Evolutionary conservation across 2,797 vertebrate genomes (phyloP), one percentile per base, ranked within the genome.

Genomic region (Sebastes paucispinis): DNA sequence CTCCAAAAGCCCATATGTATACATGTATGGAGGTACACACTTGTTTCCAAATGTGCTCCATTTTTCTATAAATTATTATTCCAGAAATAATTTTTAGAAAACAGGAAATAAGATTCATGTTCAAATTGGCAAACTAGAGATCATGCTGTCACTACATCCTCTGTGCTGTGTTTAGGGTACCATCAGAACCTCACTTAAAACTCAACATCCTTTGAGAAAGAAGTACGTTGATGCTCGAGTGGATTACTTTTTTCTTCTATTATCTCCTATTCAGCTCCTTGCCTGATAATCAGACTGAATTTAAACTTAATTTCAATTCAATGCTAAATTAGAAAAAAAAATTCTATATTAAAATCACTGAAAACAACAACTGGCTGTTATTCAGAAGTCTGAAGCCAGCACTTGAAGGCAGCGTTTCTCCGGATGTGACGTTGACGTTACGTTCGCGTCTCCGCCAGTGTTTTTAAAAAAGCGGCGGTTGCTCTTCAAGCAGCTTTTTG

Each of bases 391-490:
- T 31, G 25, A 54, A 18, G 13, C 1, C 0, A 50, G 31, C 5
- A 52, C 16, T 0, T 24, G 20, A 64, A 82, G 0, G 57, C 69
- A 86, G 34, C 69, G 1, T 25, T 16, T 4, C 6, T 16, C 74
- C 87, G 93, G 93, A 93, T 39, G 59, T 93, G 81, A 90, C 89
- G 69, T n/a, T 0, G 0, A 0, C 2, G 1, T 16, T 3, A 71
- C 12, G 25, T 16, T 47, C 3, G 6, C 3, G 29, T 71, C 71
- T 79, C 0, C 72, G 50, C 66, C 52, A 13, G 70, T 93, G 92
- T 91, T 93, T 93, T 93, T 80, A 82, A 94, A 93, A 93, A 93
- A 91, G 82, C 84, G 92, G 90, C 91, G 88, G 92, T 87, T 81
- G 76, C 43, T 27, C 18, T n/a, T 72, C 3, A 4, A 25, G 22